Evolutionary conservation across 2,888 invertebrate genomes (phyloP).

Genomic region (Pyralis farinalis): DNA sequence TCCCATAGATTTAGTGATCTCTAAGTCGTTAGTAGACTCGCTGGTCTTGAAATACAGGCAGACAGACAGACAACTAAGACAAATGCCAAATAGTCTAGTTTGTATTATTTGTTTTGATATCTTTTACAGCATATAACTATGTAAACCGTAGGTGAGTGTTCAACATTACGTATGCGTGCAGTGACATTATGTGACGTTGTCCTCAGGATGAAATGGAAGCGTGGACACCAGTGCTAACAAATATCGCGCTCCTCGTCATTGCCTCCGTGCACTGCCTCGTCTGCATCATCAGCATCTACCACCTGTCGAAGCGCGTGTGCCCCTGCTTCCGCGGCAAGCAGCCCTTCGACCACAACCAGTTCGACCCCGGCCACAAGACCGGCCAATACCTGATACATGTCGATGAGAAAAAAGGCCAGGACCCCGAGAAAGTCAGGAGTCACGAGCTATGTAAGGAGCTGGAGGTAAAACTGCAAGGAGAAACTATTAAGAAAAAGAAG

Average conservation of each 20-base stretch:
- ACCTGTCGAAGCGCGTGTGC: slow-evolving; percentile 76
- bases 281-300: slow-evolving; percentile 75
- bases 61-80: no score
- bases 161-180: no score
- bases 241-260: slow-evolving; percentile 82
- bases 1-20: no score
- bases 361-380: slow-evolving; percentile 59
- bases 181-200: slow-evolving; percentile 7
- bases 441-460: slow-evolving; percentile 62
- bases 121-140: no score
- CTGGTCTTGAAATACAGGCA: no score
- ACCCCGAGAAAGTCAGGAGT: slow-evolving; percentile 38
- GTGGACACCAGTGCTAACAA: slow-evolving; percentile 83
- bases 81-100: no score
- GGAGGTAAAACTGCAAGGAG: slow-evolving; percentile 62
- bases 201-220: slow-evolving; percentile 75
- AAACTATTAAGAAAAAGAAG: slow-evolving; percentile 56
- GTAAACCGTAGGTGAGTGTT: no score
- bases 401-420: slow-evolving; percentile 55
- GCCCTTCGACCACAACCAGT: slow-evolving; percentile 76
- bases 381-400: slow-evolving; percentile 58
- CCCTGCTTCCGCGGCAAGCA: slow-evolving; percentile 77
- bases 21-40: no score
- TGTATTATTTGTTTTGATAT: no score
- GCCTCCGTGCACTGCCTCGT: slow-evolving; percentile 81